These are phyloP conservation scores for Cichlasoma orientale DNA, from an alignment of 2,797 vertebrate species.

Conservation along the genomic window DNA sequence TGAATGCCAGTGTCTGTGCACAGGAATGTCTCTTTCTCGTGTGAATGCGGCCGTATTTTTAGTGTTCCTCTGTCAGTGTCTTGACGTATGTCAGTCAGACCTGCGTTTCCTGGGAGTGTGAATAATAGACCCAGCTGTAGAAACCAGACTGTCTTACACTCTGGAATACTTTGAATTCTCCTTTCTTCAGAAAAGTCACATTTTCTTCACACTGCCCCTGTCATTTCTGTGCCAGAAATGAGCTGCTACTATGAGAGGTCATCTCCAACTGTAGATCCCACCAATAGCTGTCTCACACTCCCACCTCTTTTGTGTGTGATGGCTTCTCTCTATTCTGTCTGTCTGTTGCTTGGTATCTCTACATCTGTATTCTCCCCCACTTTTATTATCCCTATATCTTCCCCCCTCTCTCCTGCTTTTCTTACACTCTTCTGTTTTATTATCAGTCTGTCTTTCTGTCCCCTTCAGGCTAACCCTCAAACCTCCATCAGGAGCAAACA, in stretches of 20 bases:
- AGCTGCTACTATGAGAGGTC: constrained; percentile 54
- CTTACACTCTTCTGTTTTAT: constrained; percentile 46
- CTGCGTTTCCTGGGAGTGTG: constrained; percentile 62
- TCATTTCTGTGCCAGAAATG: constrained; percentile 55
- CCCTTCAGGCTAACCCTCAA: constrained; percentile 72
- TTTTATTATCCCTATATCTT: constrained; percentile 49
- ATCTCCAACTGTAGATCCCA: constrained; percentile 43
- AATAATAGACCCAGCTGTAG: constrained; percentile 72
- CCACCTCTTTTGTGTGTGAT: constrained; percentile 15
- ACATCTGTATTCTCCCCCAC: constrained; percentile 47
- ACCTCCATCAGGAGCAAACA: constrained; percentile 81
- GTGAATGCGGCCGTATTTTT: constrained; percentile 9
- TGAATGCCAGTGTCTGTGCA: constrained; percentile 51
- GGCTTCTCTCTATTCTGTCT: constrained; percentile 28
- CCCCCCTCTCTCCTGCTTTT: constrained; percentile 12
- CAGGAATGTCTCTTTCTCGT: constrained; percentile 8
- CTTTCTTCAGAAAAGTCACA: constrained; percentile 46
- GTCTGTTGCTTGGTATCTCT: constrained; percentile 42
- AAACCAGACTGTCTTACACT: constrained; percentile 50
- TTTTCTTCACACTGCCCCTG: constrained; percentile 45
- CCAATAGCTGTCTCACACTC: constrained; percentile 8
- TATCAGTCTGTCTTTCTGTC: constrained; percentile 57
- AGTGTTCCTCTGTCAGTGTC: constrained; percentile 30
- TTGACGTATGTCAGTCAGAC: constrained; percentile 55
- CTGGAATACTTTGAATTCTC: constrained; percentile 31